Percentiles rank a stretch among this genome's conserved stretches.
Conservation (phyloP, 2,888 invertebrate species). For the Ischnus inquisitorius region DNA sequence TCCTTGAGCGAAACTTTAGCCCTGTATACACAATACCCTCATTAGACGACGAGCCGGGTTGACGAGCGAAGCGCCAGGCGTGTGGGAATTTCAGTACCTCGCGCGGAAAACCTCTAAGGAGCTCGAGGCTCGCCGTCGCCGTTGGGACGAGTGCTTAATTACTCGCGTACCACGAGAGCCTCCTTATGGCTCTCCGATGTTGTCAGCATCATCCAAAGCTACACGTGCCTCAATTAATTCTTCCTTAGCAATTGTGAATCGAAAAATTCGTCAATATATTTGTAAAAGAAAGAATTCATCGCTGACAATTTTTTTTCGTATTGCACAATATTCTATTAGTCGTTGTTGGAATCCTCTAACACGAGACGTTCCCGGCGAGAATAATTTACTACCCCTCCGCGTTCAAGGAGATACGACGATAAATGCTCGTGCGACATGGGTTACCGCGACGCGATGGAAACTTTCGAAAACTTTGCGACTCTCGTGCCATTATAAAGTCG, state of each 20-base stretch:
- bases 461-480: slow-evolving; percentile 68
- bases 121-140: slow-evolving; percentile 72
- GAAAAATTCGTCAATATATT: neutral
- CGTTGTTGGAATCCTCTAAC: neutral
- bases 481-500: slow-evolving; percentile 76
- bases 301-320: neutral
- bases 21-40: slow-evolving; percentile 75
- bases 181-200: neutral
- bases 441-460: slow-evolving; percentile 55
- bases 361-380: slow-evolving; percentile 2
- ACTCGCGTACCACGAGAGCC: slow-evolving; percentile 59
- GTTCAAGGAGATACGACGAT: slow-evolving; percentile 42
- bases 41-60: slow-evolving; percentile 74
- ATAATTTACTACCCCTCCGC: slow-evolving; percentile 59
- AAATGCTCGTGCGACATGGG: slow-evolving; percentile 36
- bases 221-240: too few relatives aligned
- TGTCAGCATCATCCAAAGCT: neutral
- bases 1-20: slow-evolving; percentile 72
- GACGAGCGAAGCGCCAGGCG: slow-evolving; percentile 73
- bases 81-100: slow-evolving; percentile 80
- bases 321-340: neutral
- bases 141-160: slow-evolving; percentile 77
- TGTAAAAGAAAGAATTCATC: slow-evolving; percentile 13
- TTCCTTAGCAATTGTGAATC: neutral
- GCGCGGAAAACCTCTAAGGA: slow-evolving; percentile 79